Evolutionary conservation across 2,888 invertebrate species (phyloP), one percentile per base, ranked within the genome.

Genomic region (Andrena fulva): DNA sequence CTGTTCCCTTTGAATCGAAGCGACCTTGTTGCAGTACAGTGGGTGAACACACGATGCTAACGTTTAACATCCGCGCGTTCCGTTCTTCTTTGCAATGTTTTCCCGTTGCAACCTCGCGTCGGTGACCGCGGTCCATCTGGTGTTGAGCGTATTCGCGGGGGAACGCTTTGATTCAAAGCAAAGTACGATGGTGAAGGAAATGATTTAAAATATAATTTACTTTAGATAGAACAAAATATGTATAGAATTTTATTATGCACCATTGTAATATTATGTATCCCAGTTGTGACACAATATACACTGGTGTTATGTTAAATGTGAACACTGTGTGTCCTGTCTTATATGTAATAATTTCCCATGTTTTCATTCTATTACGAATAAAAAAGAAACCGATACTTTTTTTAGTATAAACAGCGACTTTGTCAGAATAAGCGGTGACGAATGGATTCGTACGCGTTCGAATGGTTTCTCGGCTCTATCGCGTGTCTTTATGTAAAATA

Each of bases 301-400:
- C 93, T 93, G 93, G 93, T 93, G 93, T 93, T 93, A 93, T 93
- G 93, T 93, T 93, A 93, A 92, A 93, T 93, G 93, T 93, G 93
- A 92, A 89, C 89, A 90, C 86, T 84, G 79, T 82, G 89, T 84
- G 89, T 89, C 84, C 87, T 88, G 77, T 87, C 80, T 87, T 87
- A 67, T 60, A 63, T 62, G 56, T 69, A 74, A 71, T 48, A 16
- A 68, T 83, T 71, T 71, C 77, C 77, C 64, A 52, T 42, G 69
- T 66, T 74, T 67, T 24, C 77, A 35, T 74, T 82, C 31, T 67
- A 52, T 71, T 69, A 54, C 50, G 10, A 67, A 75, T 68, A 54
- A 59, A 68, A 56, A 31, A 42, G 42, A 16, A 42, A 42, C 42
- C n/a, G 63, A 52, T 48, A 52, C n/a, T 63, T 6, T 56, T 66